These are phyloP conservation scores for Panzeria rudis DNA, from an alignment of 2,888 invertebrate genomes.

Conservation along the genomic window DNA sequence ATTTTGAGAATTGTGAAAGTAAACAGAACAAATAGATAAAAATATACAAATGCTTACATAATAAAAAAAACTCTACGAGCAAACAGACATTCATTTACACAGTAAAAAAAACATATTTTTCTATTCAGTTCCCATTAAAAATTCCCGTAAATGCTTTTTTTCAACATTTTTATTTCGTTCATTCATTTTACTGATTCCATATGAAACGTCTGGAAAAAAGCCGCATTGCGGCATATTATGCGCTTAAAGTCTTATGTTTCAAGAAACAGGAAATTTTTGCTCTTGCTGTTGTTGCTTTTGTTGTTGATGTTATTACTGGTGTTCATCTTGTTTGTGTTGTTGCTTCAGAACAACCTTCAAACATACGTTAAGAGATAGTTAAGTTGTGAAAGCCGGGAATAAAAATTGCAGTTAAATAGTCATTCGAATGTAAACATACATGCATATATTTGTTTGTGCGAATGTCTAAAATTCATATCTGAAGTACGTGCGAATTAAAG, in stretches of 20 bases:
- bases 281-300: slow-evolving; percentile 11
- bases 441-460: not conserved
- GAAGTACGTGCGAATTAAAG: slow-evolving; percentile 60
- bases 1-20: slow-evolving; percentile 19
- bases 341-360: slow-evolving; percentile 7
- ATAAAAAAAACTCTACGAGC: not conserved
- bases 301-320: slow-evolving; percentile 35
- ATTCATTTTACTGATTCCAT: slow-evolving; percentile 57
- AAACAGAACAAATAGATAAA: slow-evolving; percentile 44
- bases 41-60: slow-evolving; percentile 21
- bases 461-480: slow-evolving; percentile 56
- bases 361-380: not conserved
- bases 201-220: slow-evolving; percentile 75
- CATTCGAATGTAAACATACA: slow-evolving; percentile 28
- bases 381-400: slow-evolving; percentile 12
- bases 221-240: slow-evolving; percentile 81
- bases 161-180: slow-evolving; percentile 35
- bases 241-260: slow-evolving; percentile 72
- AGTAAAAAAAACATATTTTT: slow-evolving; percentile 1
- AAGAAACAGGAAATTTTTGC: slow-evolving; percentile 45
- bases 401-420: slow-evolving; percentile 49
- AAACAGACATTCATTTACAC: slow-evolving; percentile 1
- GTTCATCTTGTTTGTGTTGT: slow-evolving; percentile 22
- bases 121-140: slow-evolving; percentile 57
- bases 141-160: slow-evolving; percentile 66